Evolutionary conservation across 2,888 invertebrate species (phyloP), one percentile per base, ranked within the genome.

Genomic region (Protodeltote pygarga): DNA sequence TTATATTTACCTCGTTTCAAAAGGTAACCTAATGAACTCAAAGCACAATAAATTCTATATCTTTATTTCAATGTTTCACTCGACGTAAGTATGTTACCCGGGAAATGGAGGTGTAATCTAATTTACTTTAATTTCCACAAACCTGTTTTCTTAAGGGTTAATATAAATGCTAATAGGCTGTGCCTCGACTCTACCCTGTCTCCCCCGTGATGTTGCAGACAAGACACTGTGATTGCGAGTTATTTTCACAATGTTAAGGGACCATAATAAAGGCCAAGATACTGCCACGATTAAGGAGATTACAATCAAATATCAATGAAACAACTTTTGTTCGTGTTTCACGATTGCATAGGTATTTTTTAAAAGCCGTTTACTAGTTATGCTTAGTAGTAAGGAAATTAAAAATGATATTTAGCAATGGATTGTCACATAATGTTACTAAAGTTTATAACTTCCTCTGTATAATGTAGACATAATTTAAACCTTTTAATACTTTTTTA

Each of bases 141-240:
- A 81, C 75, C 75, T 81, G 79, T 81, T 82, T 79, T 79, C 80
- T 81, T 79, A 82, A 77, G 78, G 80, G 83, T 83, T 87, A 84
- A 88, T 87, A 87, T 88, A 87, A 86, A 88, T 88, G 88, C 86
- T 81, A 87, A 87, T 88, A 59, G 71, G 61, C 46, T 42, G 66
- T 71, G 69, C 71, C 69, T 71, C 63, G 67, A 60, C 68, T 65
- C 52, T 46, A 48, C 52, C 57, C 59, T 49, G 57, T 25, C 37
- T 44, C 50, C 24, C 33, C 14, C 27, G 38, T 33, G 38, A 33
- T 21, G 45, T 31, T 14, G 8, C 19, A 44, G 28, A 42, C 45
- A 44, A 34, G 47, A 39, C 28, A 29, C 25, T 25, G 53, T 32
- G 42, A 59, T 48, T 35, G 47, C 20, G 38, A 63, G 57, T 63